phyloP scores from a whole-genome alignment of 2,113 vertebrate species.

The Prietella phreatophila region DNA sequence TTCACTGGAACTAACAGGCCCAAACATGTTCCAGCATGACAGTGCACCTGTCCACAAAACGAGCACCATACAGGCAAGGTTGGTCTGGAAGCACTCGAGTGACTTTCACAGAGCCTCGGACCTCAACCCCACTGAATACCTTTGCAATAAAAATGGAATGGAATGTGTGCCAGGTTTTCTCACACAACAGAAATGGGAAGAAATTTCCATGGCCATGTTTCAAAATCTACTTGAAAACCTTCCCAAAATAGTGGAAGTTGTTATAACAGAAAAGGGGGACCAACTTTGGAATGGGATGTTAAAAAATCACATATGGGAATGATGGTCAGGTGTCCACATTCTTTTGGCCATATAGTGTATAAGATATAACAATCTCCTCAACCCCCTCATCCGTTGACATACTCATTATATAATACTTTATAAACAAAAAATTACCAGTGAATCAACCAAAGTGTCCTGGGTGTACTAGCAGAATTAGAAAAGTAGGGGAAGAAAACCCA shows the following conservation, averaged over 20 bases:
- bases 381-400: no score
- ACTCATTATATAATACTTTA: no score
- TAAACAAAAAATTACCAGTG: no score
- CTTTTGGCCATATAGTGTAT: no score
- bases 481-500: no score
- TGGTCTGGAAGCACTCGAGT: neutral
- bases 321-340: no score
- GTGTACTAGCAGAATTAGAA: no score
- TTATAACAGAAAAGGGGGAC: neutral
- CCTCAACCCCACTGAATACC: neutral
- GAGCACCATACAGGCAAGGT: neutral
- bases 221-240: neutral
- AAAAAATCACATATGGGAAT: no score
- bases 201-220: neutral
- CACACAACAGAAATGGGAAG: neutral
- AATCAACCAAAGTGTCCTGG: no score
- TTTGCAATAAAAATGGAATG: neutral
- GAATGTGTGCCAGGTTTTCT: neutral
- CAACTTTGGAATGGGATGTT: no score
- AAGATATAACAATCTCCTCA: no score
- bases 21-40: neutral
- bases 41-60: neutral
- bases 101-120: neutral
- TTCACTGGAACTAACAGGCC: neutral
- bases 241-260: neutral